Base-by-base conservation (phyloP, 2,113 vertebrate species). In the Meriones unguiculatus region DNA sequence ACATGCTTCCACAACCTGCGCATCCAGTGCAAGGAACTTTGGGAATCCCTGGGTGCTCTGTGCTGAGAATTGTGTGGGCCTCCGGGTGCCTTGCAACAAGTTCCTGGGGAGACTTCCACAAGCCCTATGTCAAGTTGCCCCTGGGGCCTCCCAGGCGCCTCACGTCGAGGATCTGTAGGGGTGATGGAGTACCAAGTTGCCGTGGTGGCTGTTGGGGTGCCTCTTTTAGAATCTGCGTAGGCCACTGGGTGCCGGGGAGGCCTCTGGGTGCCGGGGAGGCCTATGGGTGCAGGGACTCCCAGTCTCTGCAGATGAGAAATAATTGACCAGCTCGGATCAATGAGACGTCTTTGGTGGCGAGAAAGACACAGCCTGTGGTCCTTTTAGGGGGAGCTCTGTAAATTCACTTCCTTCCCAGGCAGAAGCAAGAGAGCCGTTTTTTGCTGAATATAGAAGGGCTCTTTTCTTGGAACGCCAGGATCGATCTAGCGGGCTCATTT, bases 401-500 rank as follows among this genome's bases (percentile, higher is more conserved):
- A 54, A 35, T n/a, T 30, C 13, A 22, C 64, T 73, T 87, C 80
- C 73, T 81, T 80, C 75, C 62, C 18, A 14, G 89, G 22, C 2
- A 15, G 41, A 80, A 46, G 78, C 54, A 11, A 2, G 76, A 78
- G 78, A 50, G 17, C 30, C 13, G 35, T 0, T 41, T 0, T 67
- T 38, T 65, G 50, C 46, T 38, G 82, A n/a, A 41, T 64, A 52
- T 81, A 75, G 72, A 82, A 50, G 25, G 41, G 67, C 54, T 65
- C 59, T 76, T 73, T 80, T 75, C 93, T 20, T 1, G 9, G 77
- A 65, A 17, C 7, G 32, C 25, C 65, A 13, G 78, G 30, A 25
- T 50, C 0, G 1, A 1, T 70, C 57, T 5, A 13, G 0, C 0
- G 0, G 24, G 24, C 32, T 5, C 2, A 20, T 50, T 38, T 50